phyloP scores from a whole-genome alignment of 92 coral and sea anemone species.

The Epizoanthus ramosus region DNA sequence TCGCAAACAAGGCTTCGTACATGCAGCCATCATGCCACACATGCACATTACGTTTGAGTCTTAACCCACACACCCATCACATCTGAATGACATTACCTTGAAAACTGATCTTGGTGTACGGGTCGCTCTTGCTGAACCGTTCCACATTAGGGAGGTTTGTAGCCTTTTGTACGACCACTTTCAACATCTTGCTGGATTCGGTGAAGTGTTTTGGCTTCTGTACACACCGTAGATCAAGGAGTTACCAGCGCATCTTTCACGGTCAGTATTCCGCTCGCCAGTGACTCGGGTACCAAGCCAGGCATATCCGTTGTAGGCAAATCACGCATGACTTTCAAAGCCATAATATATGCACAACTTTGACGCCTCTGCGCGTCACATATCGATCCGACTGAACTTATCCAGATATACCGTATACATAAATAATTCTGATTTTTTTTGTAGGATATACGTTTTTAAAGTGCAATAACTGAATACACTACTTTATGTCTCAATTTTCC shows the following conservation, averaged over 20 bases:
- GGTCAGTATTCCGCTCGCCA: neutral
- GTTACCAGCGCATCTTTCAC: neutral
- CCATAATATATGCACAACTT: neutral
- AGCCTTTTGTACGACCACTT: conserved; percentile 40
- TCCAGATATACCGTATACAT: too few species aligned
- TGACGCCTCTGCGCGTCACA: too few species aligned
- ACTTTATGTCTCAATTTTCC: too few species aligned
- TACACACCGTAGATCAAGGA: neutral
- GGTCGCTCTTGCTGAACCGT: conserved; percentile 63
- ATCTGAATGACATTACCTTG: conserved; percentile 50
- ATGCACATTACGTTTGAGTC: neutral
- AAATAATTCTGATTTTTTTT: too few species aligned
- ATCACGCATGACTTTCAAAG: conserved; percentile 40
- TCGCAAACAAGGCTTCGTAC: too few species aligned
- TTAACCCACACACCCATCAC: conserved; percentile 14
- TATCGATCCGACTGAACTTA: too few species aligned
- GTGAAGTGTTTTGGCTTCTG: neutral
- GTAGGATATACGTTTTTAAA: too few species aligned
- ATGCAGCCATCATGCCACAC: neutral
- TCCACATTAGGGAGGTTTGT: conserved; percentile 60
- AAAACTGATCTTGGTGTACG: conserved; percentile 50
- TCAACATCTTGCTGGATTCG: conserved; percentile 11
- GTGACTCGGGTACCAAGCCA: neutral
- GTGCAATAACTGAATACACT: too few species aligned
- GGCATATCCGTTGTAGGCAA: neutral